Evolutionary conservation across 2,888 invertebrate species (phyloP), one percentile per base, ranked within the genome.

Genomic region (Scrobipalpa atriplicella): DNA sequence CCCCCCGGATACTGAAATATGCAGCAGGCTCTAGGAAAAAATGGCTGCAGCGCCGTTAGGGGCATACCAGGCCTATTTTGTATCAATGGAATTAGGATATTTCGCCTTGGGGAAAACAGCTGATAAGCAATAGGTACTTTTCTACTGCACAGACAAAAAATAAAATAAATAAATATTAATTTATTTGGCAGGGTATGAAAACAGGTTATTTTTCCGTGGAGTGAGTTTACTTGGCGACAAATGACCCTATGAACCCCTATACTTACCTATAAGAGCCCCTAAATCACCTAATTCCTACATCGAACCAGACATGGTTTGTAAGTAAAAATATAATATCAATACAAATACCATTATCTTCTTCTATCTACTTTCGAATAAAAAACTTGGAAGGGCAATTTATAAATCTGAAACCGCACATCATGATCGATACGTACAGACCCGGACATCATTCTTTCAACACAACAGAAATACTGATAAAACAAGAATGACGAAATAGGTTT

Each of bases 401-500:
- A n/a, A n/a, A n/a, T 63, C 63, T 52, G 21, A 36, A 51, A 63
- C 3, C 52, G 41, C 10, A 52, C 36, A 52, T 36, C 36, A 52
- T 36, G 52, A 63, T 63, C 38, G 18, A 52, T 38, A 51, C 51
- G 52, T 38, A 16, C 13, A 29, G 38, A 43, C 65, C 68, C 64
- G 11, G 47, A 52, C 66, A 66, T 68, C 68, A 62, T 66, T 68
- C 64, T 64, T 64, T 54, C 54, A 52, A 16, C 61, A 43, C 51
- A 18, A 73, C 72, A 76, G 75, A 76, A 84, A 75, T 78, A 78
- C 76, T 81, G 80, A 81, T 80, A 83, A 83, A 83, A 80, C 82
- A 83, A 82, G 82, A 80, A 81, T 47, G 47, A 47, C 47, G 79
- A 78, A 84, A 84, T 83, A 77, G 80, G 81, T 83, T 84, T 85